These are phyloP conservation scores for Pararge aegeria DNA, from an alignment of 1,140 invertebrate genomes.

Conservation along the genomic window DNA sequence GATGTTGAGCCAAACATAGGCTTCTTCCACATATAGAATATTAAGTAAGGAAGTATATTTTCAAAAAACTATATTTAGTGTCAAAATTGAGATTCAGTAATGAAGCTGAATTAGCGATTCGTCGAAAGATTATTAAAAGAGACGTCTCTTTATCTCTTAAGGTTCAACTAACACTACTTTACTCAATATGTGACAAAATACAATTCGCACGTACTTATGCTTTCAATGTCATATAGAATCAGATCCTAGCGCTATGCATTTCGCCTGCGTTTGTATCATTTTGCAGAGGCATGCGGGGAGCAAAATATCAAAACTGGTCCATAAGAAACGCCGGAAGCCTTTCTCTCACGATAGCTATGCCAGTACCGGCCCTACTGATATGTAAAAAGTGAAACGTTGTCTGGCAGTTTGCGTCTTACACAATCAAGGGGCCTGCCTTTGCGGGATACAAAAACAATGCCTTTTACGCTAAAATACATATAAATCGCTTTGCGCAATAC, in stretches of 20 bases:
- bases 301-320: conserved; percentile 42
- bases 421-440: conserved; percentile 21
- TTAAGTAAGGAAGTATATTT: too few relatives aligned
- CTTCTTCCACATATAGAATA: too few relatives aligned
- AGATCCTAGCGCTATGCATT: conserved; percentile 1
- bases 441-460: conserved; percentile 4
- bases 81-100: too few relatives aligned
- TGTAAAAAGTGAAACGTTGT: conserved; percentile 37
- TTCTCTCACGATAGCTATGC: conserved; percentile 43
- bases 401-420: conserved; percentile 25
- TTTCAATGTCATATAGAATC: background rate
- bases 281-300: conserved; percentile 20
- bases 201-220: too few relatives aligned
- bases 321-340: conserved; percentile 58
- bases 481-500: background rate
- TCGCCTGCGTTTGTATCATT: conserved; percentile 21
- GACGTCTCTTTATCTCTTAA: too few relatives aligned
- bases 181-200: too few relatives aligned
- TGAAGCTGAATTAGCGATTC: too few relatives aligned
- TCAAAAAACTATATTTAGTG: too few relatives aligned
- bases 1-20: too few relatives aligned
- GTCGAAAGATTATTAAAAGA: too few relatives aligned
- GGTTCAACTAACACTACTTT: too few relatives aligned
- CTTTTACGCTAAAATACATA: background rate
- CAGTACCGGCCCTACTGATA: conserved; percentile 32